Conservation (phyloP, 2,113 vertebrate species). For the Mobula birostris region DNA sequence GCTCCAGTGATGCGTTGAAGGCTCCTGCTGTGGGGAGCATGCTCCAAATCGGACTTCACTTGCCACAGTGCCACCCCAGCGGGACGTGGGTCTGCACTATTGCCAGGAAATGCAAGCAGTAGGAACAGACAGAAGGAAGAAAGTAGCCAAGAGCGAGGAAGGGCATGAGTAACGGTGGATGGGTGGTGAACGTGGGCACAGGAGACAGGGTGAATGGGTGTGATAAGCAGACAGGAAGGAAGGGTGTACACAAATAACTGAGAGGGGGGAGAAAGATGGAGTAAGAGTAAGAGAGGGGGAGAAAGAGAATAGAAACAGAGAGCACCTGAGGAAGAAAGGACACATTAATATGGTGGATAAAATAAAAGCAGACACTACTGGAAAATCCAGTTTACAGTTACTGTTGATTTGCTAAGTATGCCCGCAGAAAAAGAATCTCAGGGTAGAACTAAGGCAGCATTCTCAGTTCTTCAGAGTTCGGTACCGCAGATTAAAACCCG, state of each 20-base stretch:
- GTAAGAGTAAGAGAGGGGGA: too few species aligned
- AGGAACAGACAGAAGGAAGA: not conserved
- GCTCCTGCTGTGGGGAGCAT: not conserved
- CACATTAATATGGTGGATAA: not conserved
- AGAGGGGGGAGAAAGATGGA: not conserved
- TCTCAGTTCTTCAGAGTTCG: not conserved
- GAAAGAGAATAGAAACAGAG: not conserved
- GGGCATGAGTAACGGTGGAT: not conserved
- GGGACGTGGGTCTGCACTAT: too few species aligned
- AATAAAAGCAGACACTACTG: not conserved
- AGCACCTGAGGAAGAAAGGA: not conserved
- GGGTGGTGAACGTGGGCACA: not conserved
- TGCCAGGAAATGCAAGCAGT: too few species aligned
- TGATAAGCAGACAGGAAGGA: not conserved
- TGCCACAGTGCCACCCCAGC: not conserved
- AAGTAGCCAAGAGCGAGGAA: not conserved
- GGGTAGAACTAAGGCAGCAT: not conserved
- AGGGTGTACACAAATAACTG: not conserved
- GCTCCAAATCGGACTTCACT: not conserved
- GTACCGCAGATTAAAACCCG: too few species aligned
- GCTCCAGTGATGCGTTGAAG: not conserved
- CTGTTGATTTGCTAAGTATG: too few species aligned
- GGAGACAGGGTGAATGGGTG: not conserved
- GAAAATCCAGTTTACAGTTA: not conserved
- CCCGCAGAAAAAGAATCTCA: too few species aligned